These are phyloP conservation scores for Serripes groenlandicus DNA, from an alignment of 2,888 invertebrate genomes.

Conservation along the genomic window DNA sequence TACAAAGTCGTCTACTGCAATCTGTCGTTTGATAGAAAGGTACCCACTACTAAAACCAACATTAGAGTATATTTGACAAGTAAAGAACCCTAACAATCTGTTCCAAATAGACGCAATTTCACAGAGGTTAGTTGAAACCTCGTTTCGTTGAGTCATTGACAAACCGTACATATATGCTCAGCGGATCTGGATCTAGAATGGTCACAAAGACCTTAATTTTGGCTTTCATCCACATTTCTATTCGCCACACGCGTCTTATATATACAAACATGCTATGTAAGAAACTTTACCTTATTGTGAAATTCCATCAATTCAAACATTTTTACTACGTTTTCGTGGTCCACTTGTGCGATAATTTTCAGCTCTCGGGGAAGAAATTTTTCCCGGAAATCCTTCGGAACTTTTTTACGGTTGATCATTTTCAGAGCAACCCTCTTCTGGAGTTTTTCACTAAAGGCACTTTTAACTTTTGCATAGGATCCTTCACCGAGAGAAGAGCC, in stretches of 20 bases:
- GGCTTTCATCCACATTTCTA: too few relatives aligned
- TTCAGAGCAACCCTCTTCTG: slow-evolving; percentile 87
- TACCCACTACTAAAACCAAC: too few relatives aligned
- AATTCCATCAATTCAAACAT: slow-evolving; percentile 93
- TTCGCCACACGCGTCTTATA: not conserved
- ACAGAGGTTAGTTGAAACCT: too few relatives aligned
- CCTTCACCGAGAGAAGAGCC: slow-evolving; percentile 86
- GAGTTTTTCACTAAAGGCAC: slow-evolving; percentile 88
- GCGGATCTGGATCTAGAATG: too few relatives aligned
- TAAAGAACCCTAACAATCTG: too few relatives aligned
- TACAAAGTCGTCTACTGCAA: too few relatives aligned
- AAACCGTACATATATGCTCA: too few relatives aligned
- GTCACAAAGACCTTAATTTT: too few relatives aligned
- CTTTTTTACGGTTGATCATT: slow-evolving; percentile 91
- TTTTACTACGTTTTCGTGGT: slow-evolving; percentile 93
- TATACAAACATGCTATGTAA: not conserved
- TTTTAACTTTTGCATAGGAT: slow-evolving; percentile 89
- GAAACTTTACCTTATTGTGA: slow-evolving; percentile 89
- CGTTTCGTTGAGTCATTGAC: too few relatives aligned
- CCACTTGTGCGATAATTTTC: slow-evolving; percentile 91
- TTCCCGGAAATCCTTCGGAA: slow-evolving; percentile 92
- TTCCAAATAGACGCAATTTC: too few relatives aligned
- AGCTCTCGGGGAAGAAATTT: slow-evolving; percentile 95
- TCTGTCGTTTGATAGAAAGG: too few relatives aligned
- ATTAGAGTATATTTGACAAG: too few relatives aligned